phyloP scores from a whole-genome alignment of 2,797 vertebrate genomes.

The Podargus strigoides region DNA sequence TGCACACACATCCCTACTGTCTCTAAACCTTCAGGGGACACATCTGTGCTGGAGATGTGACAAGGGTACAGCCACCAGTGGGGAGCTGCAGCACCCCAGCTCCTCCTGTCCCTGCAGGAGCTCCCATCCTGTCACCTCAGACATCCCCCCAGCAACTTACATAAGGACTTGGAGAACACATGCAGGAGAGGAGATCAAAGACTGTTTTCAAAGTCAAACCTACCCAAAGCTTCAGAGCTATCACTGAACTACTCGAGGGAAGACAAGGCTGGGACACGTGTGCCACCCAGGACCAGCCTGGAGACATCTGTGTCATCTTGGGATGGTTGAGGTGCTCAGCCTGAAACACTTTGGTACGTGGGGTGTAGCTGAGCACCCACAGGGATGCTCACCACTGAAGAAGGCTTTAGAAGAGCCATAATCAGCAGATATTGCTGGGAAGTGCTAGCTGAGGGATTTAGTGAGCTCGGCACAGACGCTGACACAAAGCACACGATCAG shows the following conservation, averaged over 20 bases:
- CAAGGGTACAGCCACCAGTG: neutral
- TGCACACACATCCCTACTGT: neutral
- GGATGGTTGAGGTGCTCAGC: neutral
- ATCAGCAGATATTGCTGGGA: neutral
- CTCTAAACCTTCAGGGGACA: neutral
- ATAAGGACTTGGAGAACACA: neutral
- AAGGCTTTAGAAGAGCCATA: neutral
- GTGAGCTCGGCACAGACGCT: neutral
- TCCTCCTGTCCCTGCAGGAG: rapidly evolving
- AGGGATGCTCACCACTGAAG: rapidly evolving
- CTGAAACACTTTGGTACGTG: rapidly evolving
- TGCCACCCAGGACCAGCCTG: neutral
- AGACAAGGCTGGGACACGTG: neutral
- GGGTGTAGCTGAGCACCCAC: neutral
- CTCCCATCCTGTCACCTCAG: neutral
- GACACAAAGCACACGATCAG: neutral
- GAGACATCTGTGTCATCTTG: neutral
- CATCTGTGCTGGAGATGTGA: rapidly evolving
- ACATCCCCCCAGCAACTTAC: too few species aligned
- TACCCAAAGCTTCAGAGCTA: neutral
- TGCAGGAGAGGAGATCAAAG: neutral
- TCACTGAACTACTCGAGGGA: neutral
- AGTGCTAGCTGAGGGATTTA: neutral
- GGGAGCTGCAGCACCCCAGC: neutral
- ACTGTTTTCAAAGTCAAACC: neutral